phyloP scores from a whole-genome alignment of 1,140 invertebrate species.

The Geopemphigus sp. region DNA sequence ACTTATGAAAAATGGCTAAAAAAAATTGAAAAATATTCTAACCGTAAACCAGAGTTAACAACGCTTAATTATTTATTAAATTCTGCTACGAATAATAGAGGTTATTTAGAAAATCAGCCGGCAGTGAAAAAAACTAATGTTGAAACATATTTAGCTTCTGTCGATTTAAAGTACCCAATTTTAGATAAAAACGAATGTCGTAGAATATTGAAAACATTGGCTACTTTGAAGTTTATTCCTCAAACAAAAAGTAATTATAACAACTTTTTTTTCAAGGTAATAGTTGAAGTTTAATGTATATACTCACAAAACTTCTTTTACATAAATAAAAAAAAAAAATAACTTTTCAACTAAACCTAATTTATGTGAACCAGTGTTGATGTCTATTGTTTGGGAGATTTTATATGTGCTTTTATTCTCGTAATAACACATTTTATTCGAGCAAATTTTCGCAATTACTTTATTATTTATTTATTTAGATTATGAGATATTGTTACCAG shows the following conservation, averaged over 20 bases:
- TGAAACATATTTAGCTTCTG: constrained; percentile 21
- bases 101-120: constrained; percentile 16
- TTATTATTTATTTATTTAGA: not conserved
- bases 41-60: not conserved
- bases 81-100: constrained; percentile 3
- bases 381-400: no score
- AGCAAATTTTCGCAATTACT: no score
- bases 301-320: no score
- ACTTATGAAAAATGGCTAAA: constrained; percentile 52
- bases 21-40: constrained; percentile 30
- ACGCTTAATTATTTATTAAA: constrained; percentile 23
- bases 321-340: no score
- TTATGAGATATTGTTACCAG: not conserved
- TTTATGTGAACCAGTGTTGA: no score
- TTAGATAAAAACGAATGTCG: constrained; percentile 14
- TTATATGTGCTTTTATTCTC: no score
- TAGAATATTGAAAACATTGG: constrained; percentile 37
- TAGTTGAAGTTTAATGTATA: no score
- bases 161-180: constrained; percentile 46
- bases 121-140: constrained; percentile 41
- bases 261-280: no score
- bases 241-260: not conserved
- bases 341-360: no score
- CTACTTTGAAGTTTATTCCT: constrained; percentile 38
- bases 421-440: no score